Base-by-base conservation (phyloP, 2,888 invertebrate genomes). In the Acholoe squamosa region DNA sequence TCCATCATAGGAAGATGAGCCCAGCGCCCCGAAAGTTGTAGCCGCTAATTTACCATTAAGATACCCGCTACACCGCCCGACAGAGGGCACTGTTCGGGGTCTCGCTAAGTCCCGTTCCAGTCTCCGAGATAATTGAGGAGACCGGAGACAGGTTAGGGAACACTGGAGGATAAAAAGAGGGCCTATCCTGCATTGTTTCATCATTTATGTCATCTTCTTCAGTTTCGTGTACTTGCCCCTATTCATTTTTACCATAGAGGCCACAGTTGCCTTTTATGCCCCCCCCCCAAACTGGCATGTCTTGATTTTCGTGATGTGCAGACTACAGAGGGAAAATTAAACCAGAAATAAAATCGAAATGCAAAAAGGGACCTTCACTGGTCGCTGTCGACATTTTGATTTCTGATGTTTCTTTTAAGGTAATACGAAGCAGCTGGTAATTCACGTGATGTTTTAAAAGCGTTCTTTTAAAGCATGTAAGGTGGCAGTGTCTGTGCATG, bases 41-140 rank as follows among this genome's bases (percentile, higher is more conserved):
- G 33, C 34, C 80, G 80, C 80, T 80, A 80, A 80, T 80, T 80
- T 80, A 43, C 34, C 43, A 80, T 80, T 43, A 80, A 80, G 80
- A 80, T 33, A 33, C 80, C 19, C 34, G 16, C n/a, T 12, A 14
- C 33, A 34, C 80, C 34, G 22, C 34, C 34, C 80, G 19, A 19
- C 80, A 25, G 43, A 80, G 43, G n/a, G n/a, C 71, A 28, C 28
- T 16, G 71, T 25, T 25, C 71, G 25, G 28, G 33, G 80, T 31
- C 80, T 80, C 80, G 34, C 43, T 12, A 80, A 80, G 80, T 80
- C 80, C 33, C 80, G 80, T 43, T 33, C 43, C 22, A n/a, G 43
- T 19, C 80, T 25, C 80, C 10, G 33, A 80, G 80, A 80, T 80
- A 80, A 80, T n/a, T 80, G 80, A 80, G 80, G 22, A 80, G 80